Base-by-base conservation (phyloP, 2,888 invertebrate genomes). In the Drosophila mimica region DNA sequence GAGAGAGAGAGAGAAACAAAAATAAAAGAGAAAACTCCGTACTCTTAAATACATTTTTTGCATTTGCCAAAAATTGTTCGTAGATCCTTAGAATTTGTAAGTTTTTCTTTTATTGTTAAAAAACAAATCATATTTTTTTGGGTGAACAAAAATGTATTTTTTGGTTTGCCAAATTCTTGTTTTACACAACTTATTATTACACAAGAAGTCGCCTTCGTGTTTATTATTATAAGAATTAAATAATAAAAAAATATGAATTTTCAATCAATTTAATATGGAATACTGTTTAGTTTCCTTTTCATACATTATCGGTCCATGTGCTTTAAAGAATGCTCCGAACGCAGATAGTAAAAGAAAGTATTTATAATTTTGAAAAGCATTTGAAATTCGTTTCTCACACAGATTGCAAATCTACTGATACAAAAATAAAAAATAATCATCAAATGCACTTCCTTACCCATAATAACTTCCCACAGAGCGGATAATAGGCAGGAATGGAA, bases 321-420 rank as follows among this genome's bases (percentile, higher is more conserved):
- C 25, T 25, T 1, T 15, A 7, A 25, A 20, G 20, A 46, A 8
- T 15, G 7, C 7, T 46, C 4, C 7, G 4, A 8, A 7, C 7
- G 20, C 43, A 40, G 20, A 43, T 20, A 4, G 0, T 43, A 43
- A 2, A 46, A 7, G 4, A 20, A 46, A 7, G 5, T 11, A n/a
- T 43, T 43, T n/a, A 43, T 15, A 31, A 15, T 7, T 15, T 34
- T 7, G 11, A 17, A 17, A 28, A 5, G 11, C n/a, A 30, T 30
- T 11, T 30, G n/a, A 1, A 52, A 58, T 60, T 52, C 43, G 38
- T 65, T 87, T 87, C 83, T 67, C 88, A 83, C 88, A 83, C 70
- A 74, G 88, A 87, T 87, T 83, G 67, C 63, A 70, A 83, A 83
- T 84, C 83, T 66, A 61, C 31, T 58, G 51, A 20, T 15, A 53